These are phyloP conservation scores for Pagetopsis macropterus DNA, from an alignment of 2,797 vertebrate species.

Conservation along the genomic window DNA sequence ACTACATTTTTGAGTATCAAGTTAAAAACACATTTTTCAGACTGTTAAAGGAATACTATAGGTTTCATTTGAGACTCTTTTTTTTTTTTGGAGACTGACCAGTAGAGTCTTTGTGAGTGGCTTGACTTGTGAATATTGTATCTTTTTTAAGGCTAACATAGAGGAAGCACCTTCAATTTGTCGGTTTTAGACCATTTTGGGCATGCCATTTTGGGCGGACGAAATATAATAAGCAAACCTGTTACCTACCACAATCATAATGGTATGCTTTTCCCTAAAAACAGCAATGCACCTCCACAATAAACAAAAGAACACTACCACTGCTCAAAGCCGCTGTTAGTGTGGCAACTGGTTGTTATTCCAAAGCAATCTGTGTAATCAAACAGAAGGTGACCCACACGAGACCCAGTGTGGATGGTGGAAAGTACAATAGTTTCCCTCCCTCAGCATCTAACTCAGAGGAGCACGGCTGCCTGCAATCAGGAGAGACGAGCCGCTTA, in stretches of 20 bases:
- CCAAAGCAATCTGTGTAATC: slow-evolving; percentile 25
- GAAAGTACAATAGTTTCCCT: slow-evolving; percentile 16
- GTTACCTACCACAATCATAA: no score
- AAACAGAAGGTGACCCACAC: slow-evolving; percentile 26
- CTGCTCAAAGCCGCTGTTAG: no score
- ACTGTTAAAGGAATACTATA: no score
- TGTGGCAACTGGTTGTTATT: slow-evolving; percentile 8
- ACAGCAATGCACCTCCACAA: no score
- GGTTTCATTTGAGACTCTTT: background rate
- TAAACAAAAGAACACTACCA: no score
- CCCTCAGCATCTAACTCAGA: slow-evolving; percentile 36
- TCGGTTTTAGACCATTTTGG: no score
- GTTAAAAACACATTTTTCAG: no score
- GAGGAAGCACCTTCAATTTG: background rate
- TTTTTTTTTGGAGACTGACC: background rate
- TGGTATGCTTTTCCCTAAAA: no score
- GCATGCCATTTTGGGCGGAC: no score
- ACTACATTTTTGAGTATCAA: no score
- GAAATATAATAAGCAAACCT: no score
- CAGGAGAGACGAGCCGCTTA: slow-evolving; percentile 50
- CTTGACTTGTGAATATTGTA: background rate
- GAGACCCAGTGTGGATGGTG: slow-evolving; percentile 8
- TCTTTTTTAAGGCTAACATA: no score
- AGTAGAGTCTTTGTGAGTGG: background rate
- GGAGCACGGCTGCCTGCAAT: slow-evolving; percentile 49